phyloP scores from a whole-genome alignment of 92 coral and sea anemone species.

The Palythoa caribaeorum region DNA sequence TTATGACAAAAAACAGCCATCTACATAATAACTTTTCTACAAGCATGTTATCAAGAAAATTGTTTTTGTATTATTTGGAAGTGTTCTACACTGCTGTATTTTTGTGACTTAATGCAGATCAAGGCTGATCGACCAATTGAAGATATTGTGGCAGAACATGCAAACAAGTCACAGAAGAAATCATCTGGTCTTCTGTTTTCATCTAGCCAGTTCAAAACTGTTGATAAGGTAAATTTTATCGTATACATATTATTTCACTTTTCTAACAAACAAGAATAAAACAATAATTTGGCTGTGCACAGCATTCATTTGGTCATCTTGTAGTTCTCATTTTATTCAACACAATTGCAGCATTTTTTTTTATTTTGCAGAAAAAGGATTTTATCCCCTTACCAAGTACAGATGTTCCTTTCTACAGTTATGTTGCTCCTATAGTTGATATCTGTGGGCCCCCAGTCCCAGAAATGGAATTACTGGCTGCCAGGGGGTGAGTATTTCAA shows the following conservation, averaged over 20 bases:
- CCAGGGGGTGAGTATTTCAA: slow-evolving; percentile 77
- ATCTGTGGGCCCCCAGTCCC: slow-evolving; percentile 77
- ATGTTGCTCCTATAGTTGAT: slow-evolving; percentile 62
- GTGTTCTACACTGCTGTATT: background rate
- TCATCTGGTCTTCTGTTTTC: slow-evolving; percentile 77
- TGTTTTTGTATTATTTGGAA: background rate
- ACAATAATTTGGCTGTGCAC: background rate
- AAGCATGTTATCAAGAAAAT: too few species aligned
- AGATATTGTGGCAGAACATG: slow-evolving; percentile 94
- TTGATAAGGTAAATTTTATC: slow-evolving; percentile 21
- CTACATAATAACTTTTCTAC: too few species aligned
- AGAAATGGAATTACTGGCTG: slow-evolving; percentile 69
- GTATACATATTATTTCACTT: background rate
- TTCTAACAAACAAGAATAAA: background rate
- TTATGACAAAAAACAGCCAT: too few species aligned
- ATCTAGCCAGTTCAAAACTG: slow-evolving; percentile 56
- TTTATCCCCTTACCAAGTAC: slow-evolving; percentile 66
- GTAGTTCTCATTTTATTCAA: background rate
- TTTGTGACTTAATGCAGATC: slow-evolving; percentile 50
- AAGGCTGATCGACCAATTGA: slow-evolving; percentile 91
- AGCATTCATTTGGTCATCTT: too few species aligned
- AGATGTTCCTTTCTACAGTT: slow-evolving; percentile 71
- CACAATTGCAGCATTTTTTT: background rate
- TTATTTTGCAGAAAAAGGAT: slow-evolving; percentile 58
- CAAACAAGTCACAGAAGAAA: slow-evolving; percentile 84